phyloP scores from a whole-genome alignment of 2,113 vertebrate genomes.

The Entelurus aequoreus region DNA sequence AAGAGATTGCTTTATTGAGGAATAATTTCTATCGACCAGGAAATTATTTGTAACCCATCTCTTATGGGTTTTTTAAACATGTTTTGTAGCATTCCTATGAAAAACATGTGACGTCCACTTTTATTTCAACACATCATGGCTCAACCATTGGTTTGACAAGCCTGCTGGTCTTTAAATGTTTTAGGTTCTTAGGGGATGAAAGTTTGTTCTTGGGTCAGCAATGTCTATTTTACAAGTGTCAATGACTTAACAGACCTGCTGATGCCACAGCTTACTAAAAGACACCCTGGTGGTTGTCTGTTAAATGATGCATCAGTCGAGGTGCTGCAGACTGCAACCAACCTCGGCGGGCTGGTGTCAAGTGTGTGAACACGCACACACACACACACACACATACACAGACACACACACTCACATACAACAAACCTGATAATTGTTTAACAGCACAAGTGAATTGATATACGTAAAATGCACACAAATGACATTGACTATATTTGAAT shows the following conservation, averaged over 20 bases:
- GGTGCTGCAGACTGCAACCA: conserved; percentile 39
- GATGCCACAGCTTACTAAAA: conserved; percentile 29
- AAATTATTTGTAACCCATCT: conserved; percentile 24
- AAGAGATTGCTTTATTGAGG: too few species aligned
- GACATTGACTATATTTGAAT: neutral
- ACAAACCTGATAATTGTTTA: neutral
- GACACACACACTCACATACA: neutral
- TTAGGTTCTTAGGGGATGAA: conserved; percentile 15
- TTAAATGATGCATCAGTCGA: conserved; percentile 54
- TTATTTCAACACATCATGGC: neutral
- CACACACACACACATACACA: neutral
- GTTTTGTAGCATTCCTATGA: conserved; percentile 27
- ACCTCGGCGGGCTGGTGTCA: conserved; percentile 31
- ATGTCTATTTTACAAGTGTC: conserved; percentile 26
- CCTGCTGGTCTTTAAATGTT: conserved; percentile 28
- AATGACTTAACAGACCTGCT: conserved; percentile 41
- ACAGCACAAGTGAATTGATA: neutral
- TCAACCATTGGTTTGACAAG: conserved; percentile 6
- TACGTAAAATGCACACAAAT: neutral
- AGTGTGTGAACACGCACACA: neutral
- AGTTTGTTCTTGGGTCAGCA: conserved; percentile 32
- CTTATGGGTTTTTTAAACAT: conserved; percentile 4
- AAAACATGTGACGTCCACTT: conserved; percentile 3
- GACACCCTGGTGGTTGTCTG: conserved; percentile 33
- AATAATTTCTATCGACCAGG: too few species aligned